These are phyloP conservation scores for Formica aserva DNA, from an alignment of 2,888 invertebrate genomes.

Conservation along the genomic window DNA sequence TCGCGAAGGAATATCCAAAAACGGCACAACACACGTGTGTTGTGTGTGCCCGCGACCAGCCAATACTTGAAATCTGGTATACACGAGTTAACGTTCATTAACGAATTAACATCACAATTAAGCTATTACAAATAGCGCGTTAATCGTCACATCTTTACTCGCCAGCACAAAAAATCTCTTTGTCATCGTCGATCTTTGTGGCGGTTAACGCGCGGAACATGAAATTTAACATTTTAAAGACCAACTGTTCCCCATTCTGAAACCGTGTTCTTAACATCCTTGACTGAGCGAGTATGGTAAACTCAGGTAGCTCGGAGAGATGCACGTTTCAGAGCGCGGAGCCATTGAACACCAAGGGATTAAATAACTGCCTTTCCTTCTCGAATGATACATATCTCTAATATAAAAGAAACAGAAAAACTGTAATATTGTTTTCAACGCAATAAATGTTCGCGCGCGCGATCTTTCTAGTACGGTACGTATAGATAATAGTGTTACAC, in stretches of 20 bases:
- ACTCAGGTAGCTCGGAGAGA: slow-evolving; percentile 24
- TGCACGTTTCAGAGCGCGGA: slow-evolving; percentile 17
- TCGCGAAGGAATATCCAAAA: background rate
- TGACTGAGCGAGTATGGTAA: slow-evolving; percentile 35
- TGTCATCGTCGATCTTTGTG: background rate
- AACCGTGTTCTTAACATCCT: slow-evolving; percentile 7
- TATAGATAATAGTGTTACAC: slow-evolving; percentile 45
- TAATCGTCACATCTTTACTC: slow-evolving; percentile 6
- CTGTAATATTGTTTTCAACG: slow-evolving; percentile 32
- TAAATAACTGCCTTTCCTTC: slow-evolving; percentile 27
- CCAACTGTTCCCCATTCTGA: slow-evolving; percentile 4
- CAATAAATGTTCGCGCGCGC: slow-evolving; percentile 39
- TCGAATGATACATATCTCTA: slow-evolving; percentile 24
- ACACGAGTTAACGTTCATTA: slow-evolving; percentile 56
- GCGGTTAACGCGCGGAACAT: slow-evolving; percentile 25
- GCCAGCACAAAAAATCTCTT: background rate
- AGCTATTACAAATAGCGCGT: slow-evolving; percentile 31
- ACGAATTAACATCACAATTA: slow-evolving; percentile 55
- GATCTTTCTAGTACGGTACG: slow-evolving; percentile 34
- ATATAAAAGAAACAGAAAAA: slow-evolving; percentile 34
- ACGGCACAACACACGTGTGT: no score
- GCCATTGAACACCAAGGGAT: slow-evolving; percentile 2
- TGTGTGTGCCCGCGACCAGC: slow-evolving; percentile 17
- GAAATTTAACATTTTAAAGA: slow-evolving; percentile 37
- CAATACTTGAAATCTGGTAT: slow-evolving; percentile 35